Base-by-base conservation (phyloP, 2,888 invertebrate species). In the Ptycholaimellus sp. region DNA sequence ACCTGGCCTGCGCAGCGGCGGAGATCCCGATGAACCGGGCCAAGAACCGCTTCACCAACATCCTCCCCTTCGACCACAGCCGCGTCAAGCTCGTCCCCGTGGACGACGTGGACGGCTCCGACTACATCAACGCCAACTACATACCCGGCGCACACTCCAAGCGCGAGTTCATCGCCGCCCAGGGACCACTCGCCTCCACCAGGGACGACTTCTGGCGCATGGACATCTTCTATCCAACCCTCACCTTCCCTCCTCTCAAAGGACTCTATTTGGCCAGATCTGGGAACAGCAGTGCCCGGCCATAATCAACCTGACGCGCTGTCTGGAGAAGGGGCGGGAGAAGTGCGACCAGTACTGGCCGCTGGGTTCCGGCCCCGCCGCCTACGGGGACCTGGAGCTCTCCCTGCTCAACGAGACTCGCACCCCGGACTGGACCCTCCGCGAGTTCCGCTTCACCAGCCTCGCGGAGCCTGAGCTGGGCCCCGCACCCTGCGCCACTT, bases 1-100 rank as follows among this genome's bases (percentile, higher is more conserved):
- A 85, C 53, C 82, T 82, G 60, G 71, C 80, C 0, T 80, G 80
- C 59, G 72, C 76, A 17, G 85, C 85, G 37, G 85, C 93, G 13
- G 90, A 93, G 65, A 66, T 90, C 49, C 81, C 87, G 14, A 79
- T 78, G 55, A 96, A 96, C 66, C 70, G 93, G 32, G 85, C 85
- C 23, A 96, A 96, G 68, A 96, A 96, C 68, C 72, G 87, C 32
- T 96, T 96, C 65, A 93, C 93, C 40, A 96, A 96, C 66, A 93
- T 96, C 61, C 68, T 93, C 49, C 90, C 96, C 1, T 96, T 90
- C 63, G 90, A 90, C 64, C 87, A 87, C 64, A 83, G 83, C 39
- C 72, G 90, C 44, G 82, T 80, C 59, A 85, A 85, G 61, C 68
- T 87, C 46, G 78, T 81, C 58, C 81, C 83, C 7, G 81, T 81